phyloP scores from a whole-genome alignment of 1,140 invertebrate genomes.

The Cepaea nemoralis region DNA sequence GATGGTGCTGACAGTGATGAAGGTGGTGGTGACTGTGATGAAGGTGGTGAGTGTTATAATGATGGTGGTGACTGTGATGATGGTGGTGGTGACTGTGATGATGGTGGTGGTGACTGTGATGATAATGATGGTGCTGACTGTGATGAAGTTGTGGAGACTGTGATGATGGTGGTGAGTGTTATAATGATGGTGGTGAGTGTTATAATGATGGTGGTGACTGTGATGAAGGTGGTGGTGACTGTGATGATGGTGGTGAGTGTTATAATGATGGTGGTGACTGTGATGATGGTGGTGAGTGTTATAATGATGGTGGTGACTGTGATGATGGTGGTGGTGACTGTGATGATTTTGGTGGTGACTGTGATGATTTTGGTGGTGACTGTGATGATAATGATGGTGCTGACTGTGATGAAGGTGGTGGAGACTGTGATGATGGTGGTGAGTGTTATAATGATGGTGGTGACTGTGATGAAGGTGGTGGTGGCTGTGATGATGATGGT shows the following conservation, averaged over 20 bases:
- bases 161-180: no score
- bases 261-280: background rate
- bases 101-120: no score
- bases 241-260: background rate
- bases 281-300: background rate
- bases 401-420: background rate
- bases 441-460: background rate
- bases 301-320: background rate
- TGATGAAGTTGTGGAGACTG: no score
- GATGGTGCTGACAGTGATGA: no score
- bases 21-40: no score
- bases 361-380: background rate
- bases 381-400: background rate
- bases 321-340: background rate
- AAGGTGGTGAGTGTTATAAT: no score
- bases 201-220: background rate
- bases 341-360: background rate
- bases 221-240: background rate
- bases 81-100: no score
- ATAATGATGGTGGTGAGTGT: background rate
- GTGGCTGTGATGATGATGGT: background rate
- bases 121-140: no score
- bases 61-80: no score
- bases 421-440: background rate
- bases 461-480: background rate